Evolutionary conservation across 2,797 vertebrate genomes (phyloP).

Genomic region (Xyrichtys novacula): DNA sequence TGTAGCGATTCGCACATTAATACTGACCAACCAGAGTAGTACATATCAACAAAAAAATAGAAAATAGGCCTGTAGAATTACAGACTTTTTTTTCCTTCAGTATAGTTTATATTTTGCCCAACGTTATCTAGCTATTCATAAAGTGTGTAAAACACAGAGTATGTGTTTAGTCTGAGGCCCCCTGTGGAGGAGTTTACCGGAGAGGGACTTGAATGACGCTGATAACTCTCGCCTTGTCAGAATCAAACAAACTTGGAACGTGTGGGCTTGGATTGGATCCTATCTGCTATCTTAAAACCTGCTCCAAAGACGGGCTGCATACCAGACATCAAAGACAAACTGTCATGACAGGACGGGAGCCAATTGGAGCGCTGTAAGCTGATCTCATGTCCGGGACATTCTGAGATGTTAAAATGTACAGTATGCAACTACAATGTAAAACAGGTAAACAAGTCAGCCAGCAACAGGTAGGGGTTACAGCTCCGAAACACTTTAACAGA

Average conservation of each 20-base stretch:
- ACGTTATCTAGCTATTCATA: not conserved
- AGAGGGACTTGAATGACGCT: conserved; percentile 23
- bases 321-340: conserved; percentile 77
- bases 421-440: conserved; percentile 44
- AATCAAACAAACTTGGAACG: conserved; percentile 36
- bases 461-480: conserved; percentile 47
- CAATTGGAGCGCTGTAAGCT: conserved; percentile 51
- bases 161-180: conserved; percentile 14
- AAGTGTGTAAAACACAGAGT: not conserved
- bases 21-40: no score
- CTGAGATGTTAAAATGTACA: conserved; percentile 60
- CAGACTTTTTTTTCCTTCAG: no score
- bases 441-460: conserved; percentile 62
- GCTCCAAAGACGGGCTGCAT: conserved; percentile 53
- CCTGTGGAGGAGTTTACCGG: conserved; percentile 16
- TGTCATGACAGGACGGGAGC: conserved; percentile 37
- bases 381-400: conserved; percentile 52
- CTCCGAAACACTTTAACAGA: not conserved
- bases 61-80: no score
- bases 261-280: conserved; percentile 50
- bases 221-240: conserved; percentile 32
- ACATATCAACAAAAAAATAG: no score
- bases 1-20: no score
- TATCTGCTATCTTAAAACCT: conserved; percentile 53
- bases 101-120: no score